These are phyloP conservation scores for Noturus placidus DNA, from an alignment of 2,113 vertebrate genomes.

Conservation along the genomic window DNA sequence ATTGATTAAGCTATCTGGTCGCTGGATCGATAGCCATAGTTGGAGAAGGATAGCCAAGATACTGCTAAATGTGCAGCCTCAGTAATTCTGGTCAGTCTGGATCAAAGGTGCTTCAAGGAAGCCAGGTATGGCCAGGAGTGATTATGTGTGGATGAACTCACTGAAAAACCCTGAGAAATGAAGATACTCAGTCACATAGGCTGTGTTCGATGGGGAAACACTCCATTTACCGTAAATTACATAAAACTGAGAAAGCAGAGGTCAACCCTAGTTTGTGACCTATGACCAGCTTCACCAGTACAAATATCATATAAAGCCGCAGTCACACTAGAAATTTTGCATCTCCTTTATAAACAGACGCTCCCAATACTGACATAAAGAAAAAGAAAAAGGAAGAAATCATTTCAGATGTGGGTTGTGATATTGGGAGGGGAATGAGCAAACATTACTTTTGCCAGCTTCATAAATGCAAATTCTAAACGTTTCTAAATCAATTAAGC, in stretches of 20 bases:
- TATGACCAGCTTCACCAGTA: constrained; percentile 35
- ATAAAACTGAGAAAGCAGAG: constrained; percentile 15
- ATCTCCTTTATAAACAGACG: background rate
- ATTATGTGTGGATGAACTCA: constrained; percentile 46
- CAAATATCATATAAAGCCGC: background rate
- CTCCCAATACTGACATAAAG: background rate
- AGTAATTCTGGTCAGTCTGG: constrained; percentile 29
- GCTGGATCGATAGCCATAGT: constrained; percentile 48
- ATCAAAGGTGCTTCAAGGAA: constrained; percentile 36
- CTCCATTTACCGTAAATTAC: constrained; percentile 34
- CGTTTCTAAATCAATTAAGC: background rate
- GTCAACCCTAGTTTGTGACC: constrained; percentile 28
- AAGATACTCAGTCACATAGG: constrained; percentile 37
- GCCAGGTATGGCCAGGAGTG: constrained; percentile 30
- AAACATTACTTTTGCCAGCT: background rate
- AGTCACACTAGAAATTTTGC: background rate
- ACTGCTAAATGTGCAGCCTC: constrained; percentile 47
- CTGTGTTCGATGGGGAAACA: constrained; percentile 29
- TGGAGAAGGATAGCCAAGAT: constrained; percentile 34
- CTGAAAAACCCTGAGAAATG: constrained; percentile 48
- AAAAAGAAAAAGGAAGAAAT: too few relatives aligned
- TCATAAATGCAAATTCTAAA: background rate
- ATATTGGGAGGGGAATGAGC: background rate
- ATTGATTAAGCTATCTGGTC: constrained; percentile 58
- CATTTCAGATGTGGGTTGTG: background rate